Conservation (phyloP, 1,140 invertebrate species). For the Tetranychus cinnabarinus region DNA sequence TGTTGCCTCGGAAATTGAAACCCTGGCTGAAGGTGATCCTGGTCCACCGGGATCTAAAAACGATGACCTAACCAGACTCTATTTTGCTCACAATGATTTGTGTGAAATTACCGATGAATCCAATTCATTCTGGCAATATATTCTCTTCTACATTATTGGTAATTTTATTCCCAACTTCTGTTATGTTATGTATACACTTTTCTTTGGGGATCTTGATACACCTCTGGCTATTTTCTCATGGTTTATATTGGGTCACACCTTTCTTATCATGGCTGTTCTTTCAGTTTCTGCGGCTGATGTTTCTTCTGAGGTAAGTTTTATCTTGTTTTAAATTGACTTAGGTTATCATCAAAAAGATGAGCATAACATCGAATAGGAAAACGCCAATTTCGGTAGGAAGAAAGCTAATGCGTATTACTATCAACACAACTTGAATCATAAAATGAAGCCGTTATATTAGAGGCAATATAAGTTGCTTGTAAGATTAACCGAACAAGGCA, state of each 20-base stretch:
- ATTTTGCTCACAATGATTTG: slow-evolving; percentile 11
- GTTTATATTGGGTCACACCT: slow-evolving; percentile 7
- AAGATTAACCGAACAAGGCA: too few relatives aligned
- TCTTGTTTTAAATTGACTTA: neutral
- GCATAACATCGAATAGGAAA: neutral
- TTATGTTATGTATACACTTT: slow-evolving; percentile 11
- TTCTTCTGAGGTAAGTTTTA: slow-evolving; percentile 6
- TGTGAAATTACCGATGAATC: slow-evolving; percentile 12
- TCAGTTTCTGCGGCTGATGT: slow-evolving; percentile 11
- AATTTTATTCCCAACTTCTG: slow-evolving; percentile 10
- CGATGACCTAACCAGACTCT: slow-evolving; percentile 5
- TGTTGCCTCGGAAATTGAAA: slow-evolving; percentile 9
- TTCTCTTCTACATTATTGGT: slow-evolving; percentile 10
- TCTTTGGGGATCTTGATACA: slow-evolving; percentile 11
- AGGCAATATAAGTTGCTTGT: too few relatives aligned
- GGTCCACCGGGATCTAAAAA: slow-evolving; percentile 7
- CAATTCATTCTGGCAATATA: slow-evolving; percentile 10
- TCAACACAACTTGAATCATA: too few relatives aligned
- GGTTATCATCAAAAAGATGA: too few relatives aligned
- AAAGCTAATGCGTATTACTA: neutral
- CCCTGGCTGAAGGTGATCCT: slow-evolving; percentile 8
- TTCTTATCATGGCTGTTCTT: slow-evolving; percentile 6
- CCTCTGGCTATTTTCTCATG: slow-evolving; percentile 8
- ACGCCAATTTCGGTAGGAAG: slow-evolving; percentile 4
- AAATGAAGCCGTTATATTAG: too few relatives aligned